Conservation (phyloP, 2,888 invertebrate species). For the Dastarcus helophoroides region DNA sequence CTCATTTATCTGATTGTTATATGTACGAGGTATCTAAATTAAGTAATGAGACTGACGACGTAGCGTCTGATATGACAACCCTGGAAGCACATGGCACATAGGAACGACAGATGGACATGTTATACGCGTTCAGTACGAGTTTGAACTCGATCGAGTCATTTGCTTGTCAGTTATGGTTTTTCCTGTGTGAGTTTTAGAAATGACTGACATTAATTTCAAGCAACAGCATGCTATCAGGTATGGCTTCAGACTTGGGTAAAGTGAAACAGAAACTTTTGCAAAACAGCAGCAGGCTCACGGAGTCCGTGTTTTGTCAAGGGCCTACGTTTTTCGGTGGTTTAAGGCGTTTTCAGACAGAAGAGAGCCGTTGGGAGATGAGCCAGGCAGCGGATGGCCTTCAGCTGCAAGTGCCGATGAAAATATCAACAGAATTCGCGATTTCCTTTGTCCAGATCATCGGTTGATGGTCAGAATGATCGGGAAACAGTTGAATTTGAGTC, state of each 20-base stretch:
- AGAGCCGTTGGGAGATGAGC: constrained; percentile 15
- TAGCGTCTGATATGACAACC: too few species aligned
- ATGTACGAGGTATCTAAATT: too few species aligned
- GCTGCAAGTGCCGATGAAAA: constrained; percentile 15
- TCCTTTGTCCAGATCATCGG: constrained; percentile 13
- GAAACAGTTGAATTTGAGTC: constrained; percentile 8
- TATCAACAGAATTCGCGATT: constrained; percentile 15
- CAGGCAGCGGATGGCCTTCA: constrained; percentile 15
- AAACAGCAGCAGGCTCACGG: constrained; percentile 6
- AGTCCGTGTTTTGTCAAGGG: constrained; percentile 10
- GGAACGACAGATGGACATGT: too few species aligned
- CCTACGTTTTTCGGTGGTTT: constrained; percentile 12
- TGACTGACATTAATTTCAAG: too few species aligned
- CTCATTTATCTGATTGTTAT: too few species aligned
- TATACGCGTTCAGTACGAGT: too few species aligned
- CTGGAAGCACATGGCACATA: too few species aligned
- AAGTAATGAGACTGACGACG: too few species aligned
- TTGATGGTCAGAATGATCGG: constrained; percentile 11
- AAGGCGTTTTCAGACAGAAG: constrained; percentile 13
- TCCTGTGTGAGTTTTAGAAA: too few species aligned
- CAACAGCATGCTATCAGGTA: too few species aligned
- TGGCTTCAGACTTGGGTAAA: constrained; percentile 3
- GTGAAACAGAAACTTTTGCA: constrained; percentile 7
- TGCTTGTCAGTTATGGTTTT: too few species aligned
- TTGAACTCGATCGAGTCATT: too few species aligned